These are phyloP conservation scores for Steatocranus sp. DNA, from an alignment of 2,797 vertebrate genomes.

Conservation along the genomic window DNA sequence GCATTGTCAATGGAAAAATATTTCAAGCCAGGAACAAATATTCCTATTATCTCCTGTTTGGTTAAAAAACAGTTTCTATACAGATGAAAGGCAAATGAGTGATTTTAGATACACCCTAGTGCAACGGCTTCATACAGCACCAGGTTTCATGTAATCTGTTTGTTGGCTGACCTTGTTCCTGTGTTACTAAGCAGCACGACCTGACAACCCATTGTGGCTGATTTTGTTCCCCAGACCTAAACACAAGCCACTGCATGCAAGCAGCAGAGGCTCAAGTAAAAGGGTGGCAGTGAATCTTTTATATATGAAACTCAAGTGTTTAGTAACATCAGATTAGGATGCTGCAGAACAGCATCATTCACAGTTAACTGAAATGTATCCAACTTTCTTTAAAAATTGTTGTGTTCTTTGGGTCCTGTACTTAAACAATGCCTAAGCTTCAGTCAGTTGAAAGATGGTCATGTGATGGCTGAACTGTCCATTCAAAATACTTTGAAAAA, in stretches of 20 bases:
- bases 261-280: neutral
- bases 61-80: neutral
- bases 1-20: conserved; percentile 33
- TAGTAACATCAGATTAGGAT: neutral
- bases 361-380: accelerated
- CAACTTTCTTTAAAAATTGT: neutral
- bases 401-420: neutral
- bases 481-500: neutral
- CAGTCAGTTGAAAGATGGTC: neutral
- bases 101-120: conserved; percentile 15
- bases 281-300: neutral
- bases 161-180: conserved; percentile 53
- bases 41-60: neutral
- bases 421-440: conserved; percentile 13
- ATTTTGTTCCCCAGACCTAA: conserved; percentile 1
- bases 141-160: conserved; percentile 54
- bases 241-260: neutral
- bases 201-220: conserved; percentile 37
- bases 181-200: conserved; percentile 61
- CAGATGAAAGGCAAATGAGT: conserved; percentile 8
- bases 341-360: neutral
- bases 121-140: neutral
- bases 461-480: neutral
- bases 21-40: conserved; percentile 6
- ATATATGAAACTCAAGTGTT: neutral